A percentile compares a stretch with the other conserved stretches of the same genome.
phyloP scores from a whole-genome alignment of 2,888 invertebrate genomes.

The Rutpela maculata region DNA sequence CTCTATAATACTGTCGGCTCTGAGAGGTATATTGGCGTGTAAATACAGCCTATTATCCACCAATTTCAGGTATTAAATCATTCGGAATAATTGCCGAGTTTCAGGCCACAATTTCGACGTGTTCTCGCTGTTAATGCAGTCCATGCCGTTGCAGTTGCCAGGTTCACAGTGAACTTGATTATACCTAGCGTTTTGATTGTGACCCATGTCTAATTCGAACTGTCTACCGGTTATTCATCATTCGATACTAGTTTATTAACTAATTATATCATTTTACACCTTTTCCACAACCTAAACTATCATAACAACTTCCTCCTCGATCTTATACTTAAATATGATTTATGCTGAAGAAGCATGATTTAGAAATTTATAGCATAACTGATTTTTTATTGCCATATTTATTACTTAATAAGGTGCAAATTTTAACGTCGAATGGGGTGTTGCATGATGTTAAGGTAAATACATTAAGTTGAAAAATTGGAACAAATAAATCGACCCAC shows the following conservation, averaged over 20 bases:
- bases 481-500: too few species aligned
- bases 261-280: slow-evolving; percentile 60
- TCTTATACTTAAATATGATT: neutral
- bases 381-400: neutral
- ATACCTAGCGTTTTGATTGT: slow-evolving; percentile 59
- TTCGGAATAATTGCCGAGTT: slow-evolving; percentile 71
- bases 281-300: slow-evolving; percentile 47
- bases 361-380: neutral
- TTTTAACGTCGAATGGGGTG: too few species aligned
- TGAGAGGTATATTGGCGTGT: slow-evolving; percentile 71
- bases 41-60: slow-evolving; percentile 72
- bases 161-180: slow-evolving; percentile 56
- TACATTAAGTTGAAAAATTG: too few species aligned
- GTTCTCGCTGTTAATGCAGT: slow-evolving; percentile 50
- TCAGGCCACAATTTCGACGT: slow-evolving; percentile 56
- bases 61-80: slow-evolving; percentile 74
- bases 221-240: slow-evolving; percentile 63
- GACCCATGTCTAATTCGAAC: slow-evolving; percentile 59
- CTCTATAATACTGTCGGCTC: slow-evolving; percentile 61
- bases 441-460: too few species aligned
- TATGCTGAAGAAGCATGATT: neutral
- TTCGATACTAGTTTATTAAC: slow-evolving; percentile 53
- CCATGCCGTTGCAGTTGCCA: slow-evolving; percentile 47
- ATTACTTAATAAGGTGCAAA: neutral
- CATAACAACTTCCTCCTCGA: slow-evolving; percentile 11